Base-by-base conservation (phyloP, 2,797 vertebrate genomes). In the Chelmon rostratus region DNA sequence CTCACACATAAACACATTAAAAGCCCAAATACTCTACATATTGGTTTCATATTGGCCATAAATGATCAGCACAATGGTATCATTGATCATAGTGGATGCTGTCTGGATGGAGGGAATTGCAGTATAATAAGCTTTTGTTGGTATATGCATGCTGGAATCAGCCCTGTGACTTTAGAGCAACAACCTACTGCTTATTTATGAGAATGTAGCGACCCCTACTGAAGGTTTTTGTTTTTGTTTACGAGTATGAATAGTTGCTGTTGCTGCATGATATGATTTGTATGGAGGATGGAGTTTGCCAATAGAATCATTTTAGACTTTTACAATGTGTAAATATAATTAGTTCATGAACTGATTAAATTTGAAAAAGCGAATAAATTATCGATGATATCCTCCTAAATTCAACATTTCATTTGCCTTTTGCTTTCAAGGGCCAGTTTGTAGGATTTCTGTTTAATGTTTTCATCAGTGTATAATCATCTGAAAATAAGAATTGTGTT, bases 71-170 rank as follows among this genome's bases (percentile, higher is more conserved):
- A 46, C 44, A 38, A 8, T 31, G 21, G 7, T 21, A 16, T 64
- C 58, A 31, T 8, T 58, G 53, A 40, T 54, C 33, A 21, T 6
- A 35, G 31, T 59, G 38, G 37, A 6, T 42, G 33, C 11, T 52
- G 82, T 33, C 3, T 54, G 65, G 9, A 74, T 68, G 63, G 68
- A 65, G 73, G 33, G 35, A 58, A 50, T 46, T 6, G 49, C 71
- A 82, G 79, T 35, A 12, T 4, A 28, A 81, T 78, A 77, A 84
- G 79, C 69, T 79, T 42, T 46, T 58, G 31, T 63, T 37, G 23
- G 4, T 49, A 5, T 68, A 35, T 63, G 56, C 35, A 62, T 38
- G 74, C 42, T 63, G 44, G 44, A 46, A 46, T 84, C 38, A 75
- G 40, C 18, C 54, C 10, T 49, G 13, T 38, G 33, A 74, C 11